These are phyloP conservation scores for Lerista edwardsae DNA, from an alignment of 2,797 vertebrate species.

Conservation along the genomic window DNA sequence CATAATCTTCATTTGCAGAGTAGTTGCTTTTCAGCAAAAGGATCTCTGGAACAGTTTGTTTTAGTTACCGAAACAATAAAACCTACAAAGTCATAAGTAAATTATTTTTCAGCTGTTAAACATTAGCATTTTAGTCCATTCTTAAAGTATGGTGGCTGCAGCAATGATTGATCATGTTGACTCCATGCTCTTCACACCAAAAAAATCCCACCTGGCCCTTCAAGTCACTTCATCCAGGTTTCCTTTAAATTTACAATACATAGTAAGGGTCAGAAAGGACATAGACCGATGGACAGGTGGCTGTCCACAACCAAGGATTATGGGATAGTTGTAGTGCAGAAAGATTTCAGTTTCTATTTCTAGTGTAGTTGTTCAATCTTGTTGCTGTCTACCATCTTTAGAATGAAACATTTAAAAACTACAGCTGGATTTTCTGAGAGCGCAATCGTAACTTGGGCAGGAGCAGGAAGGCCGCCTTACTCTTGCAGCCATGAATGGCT, in stretches of 20 bases:
- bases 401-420: background rate
- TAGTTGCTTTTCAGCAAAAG: background rate
- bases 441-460: too few species aligned
- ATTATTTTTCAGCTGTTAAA: background rate
- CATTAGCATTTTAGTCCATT: background rate
- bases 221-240: background rate
- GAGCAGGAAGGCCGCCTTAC: too few species aligned
- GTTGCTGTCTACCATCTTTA: too few species aligned
- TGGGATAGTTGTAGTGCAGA: background rate
- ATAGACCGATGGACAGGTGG: background rate
- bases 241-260: constrained; percentile 2
- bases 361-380: background rate
- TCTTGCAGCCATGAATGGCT: too few species aligned
- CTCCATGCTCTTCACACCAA: constrained; percentile 31
- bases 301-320: background rate
- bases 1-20: background rate
- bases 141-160: background rate
- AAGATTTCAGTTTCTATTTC: background rate
- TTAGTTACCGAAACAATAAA: background rate
- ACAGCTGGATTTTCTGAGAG: constrained; percentile 31
- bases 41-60: background rate
- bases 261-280: background rate
- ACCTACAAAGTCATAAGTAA: background rate
- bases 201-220: background rate
- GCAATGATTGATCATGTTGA: background rate